Evolutionary conservation across 2,797 vertebrate species (phyloP).

Genomic region (Micromesistius poutassou): DNA sequence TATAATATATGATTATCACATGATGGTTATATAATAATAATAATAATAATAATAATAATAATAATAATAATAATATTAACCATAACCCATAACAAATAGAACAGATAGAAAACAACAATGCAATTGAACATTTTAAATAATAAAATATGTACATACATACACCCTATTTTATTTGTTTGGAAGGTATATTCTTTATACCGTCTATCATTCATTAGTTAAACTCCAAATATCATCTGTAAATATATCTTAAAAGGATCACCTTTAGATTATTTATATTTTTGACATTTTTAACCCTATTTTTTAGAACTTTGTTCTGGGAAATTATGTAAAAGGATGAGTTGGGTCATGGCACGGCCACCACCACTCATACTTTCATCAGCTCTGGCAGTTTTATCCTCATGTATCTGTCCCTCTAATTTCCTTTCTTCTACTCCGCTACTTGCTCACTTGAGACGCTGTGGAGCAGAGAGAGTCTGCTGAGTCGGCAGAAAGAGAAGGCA

Average conservation of each 20-base stretch:
- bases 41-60: too few relatives aligned
- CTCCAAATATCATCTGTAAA: background rate
- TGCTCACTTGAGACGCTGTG: conserved; percentile 76
- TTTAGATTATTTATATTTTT: background rate
- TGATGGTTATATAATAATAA: too few relatives aligned
- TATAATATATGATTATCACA: background rate
- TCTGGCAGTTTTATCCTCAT: conserved; percentile 74
- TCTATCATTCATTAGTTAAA: background rate
- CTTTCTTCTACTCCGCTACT: conserved; percentile 73
- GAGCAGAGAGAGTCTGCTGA: conserved; percentile 64
- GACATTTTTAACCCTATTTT: too few relatives aligned
- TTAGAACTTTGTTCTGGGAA: background rate
- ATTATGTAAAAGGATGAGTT: background rate
- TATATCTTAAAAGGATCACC: background rate
- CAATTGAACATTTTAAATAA: too few relatives aligned
- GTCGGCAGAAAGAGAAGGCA: conserved; percentile 74
- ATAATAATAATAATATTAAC: too few relatives aligned
- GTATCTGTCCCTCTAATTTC: conserved; percentile 73
- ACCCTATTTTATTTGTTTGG: background rate
- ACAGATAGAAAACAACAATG: too few relatives aligned
- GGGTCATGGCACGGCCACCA: background rate
- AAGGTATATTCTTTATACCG: background rate
- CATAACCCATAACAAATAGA: too few relatives aligned
- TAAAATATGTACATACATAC: too few relatives aligned
- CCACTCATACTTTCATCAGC: conserved; percentile 26